These are phyloP conservation scores for Pachyuromys duprasi DNA, from an alignment of 2,797 vertebrate species.

Conservation along the genomic window DNA sequence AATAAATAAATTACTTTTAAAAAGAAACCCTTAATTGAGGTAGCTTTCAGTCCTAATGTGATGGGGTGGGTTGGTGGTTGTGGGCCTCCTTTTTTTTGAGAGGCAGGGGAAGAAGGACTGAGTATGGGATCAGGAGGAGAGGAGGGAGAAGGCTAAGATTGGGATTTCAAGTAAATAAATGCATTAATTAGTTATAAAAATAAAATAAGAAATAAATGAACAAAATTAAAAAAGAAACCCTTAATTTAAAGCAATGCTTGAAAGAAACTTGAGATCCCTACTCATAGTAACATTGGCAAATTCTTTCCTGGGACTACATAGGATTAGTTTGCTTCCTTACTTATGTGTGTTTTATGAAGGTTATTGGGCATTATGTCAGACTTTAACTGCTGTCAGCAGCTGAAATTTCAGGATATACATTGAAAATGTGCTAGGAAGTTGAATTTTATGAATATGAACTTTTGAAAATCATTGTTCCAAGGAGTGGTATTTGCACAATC, in stretches of 20 bases:
- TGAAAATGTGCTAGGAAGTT: not conserved
- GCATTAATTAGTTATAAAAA: no score
- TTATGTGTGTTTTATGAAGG: not conserved
- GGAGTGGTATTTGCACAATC: not conserved
- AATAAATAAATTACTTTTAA: no score
- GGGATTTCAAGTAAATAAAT: no score
- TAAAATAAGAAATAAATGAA: no score
- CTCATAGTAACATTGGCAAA: not conserved
- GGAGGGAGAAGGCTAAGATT: no score
- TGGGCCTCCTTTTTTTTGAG: no score
- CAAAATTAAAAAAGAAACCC: no score
- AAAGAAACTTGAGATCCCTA: constrained; percentile 4
- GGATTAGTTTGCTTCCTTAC: not conserved
- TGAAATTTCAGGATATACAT: not conserved
- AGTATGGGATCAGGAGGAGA: no score
- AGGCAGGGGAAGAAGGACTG: no score
- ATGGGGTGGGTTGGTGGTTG: no score
- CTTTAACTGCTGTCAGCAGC: not conserved
- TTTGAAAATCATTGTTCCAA: not conserved
- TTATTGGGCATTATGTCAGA: not conserved
- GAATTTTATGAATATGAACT: not conserved
- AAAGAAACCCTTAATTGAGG: no score
- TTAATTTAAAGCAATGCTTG: constrained; percentile 34
- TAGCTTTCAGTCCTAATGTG: no score
- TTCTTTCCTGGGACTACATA: not conserved